These are phyloP conservation scores for Corythoichthys haematopterus DNA, from an alignment of 2,113 vertebrate species.

Conservation along the genomic window DNA sequence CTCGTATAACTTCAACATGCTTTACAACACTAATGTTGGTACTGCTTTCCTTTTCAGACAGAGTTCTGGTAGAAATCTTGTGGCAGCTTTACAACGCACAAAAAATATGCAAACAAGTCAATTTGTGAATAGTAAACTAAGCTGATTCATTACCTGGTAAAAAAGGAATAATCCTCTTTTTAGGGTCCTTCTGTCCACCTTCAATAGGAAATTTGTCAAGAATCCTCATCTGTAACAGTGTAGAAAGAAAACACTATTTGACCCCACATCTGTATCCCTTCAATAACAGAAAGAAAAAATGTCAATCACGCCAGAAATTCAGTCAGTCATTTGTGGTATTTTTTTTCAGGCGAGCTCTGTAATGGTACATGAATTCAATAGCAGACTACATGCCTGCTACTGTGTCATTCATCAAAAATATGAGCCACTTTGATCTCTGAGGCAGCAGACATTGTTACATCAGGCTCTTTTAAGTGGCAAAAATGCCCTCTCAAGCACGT, in stretches of 20 bases:
- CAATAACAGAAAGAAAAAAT: neutral
- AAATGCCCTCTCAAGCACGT: slow-evolving; percentile 18
- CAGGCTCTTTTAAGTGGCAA: slow-evolving; percentile 18
- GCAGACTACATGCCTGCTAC: slow-evolving; percentile 24
- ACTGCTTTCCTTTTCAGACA: no score
- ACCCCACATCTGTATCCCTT: neutral
- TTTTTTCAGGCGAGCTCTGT: slow-evolving; percentile 14
- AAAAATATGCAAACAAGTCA: neutral
- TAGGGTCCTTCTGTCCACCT: slow-evolving; percentile 93
- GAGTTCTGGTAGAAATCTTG: no score
- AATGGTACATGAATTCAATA: slow-evolving; percentile 24
- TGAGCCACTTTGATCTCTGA: slow-evolving; percentile 40
- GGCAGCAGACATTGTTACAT: slow-evolving; percentile 32
- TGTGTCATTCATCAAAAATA: slow-evolving; percentile 24
- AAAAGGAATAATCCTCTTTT: slow-evolving; percentile 94
- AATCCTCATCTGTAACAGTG: slow-evolving; percentile 84
- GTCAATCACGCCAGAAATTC: neutral
- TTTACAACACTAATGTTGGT: no score
- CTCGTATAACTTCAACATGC: no score
- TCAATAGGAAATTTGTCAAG: slow-evolving; percentile 94
- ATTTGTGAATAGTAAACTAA: neutral
- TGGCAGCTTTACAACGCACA: neutral
- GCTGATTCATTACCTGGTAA: slow-evolving; percentile 81
- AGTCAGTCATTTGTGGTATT: neutral
- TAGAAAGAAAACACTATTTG: neutral